Evolutionary conservation across 2,113 vertebrate genomes (phyloP), one percentile per base, ranked within the genome.

Genomic region (Protobothrops mucrosquamatus): DNA sequence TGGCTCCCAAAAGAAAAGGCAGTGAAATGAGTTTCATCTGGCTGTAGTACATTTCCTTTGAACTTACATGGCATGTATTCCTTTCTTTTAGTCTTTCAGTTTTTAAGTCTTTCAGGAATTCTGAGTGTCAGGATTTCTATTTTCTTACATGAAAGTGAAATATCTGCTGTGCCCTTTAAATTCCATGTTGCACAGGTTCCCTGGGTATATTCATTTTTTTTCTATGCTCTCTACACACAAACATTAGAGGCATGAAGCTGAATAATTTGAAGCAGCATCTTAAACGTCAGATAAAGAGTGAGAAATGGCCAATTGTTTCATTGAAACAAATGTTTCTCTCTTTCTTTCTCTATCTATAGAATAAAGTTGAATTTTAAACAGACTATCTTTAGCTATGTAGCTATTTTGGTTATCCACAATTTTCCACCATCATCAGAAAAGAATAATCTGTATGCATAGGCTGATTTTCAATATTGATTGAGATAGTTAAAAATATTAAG

Each of bases 221-320:
- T 95, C 55, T 88, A 92, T 59, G 93, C 91, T 95, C 94, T 90
- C 96, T 93, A 96, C 93, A 93, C 64, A 93, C 90, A 95, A 22
- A 46, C 93, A 88, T 92, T 96, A 93, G 94, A 94, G 5, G 94
- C 87, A 92, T 95, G 94, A 95, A 43, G 91, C 46, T 92, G 90
- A 95, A 93, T 89, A 96, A 97, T 95, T 86, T 92, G 93, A 97
- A 93, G 90, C 85, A 91, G 56, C 92, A 95, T 94, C 95, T 96
- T 91, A 94, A 56, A 92, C 95, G 85, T 81, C 85, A 95, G 96
- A 88, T 56, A 14, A 94, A 95, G 92, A 92, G 59, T 95, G 91
- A 86, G 91, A 93, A 93, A 91, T 91, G 92, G 64, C 92, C 64
- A 48, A 8, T 29, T 51, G 24, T 15, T 92, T 92, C 88, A 90